Conservation (phyloP, 2,888 invertebrate genomes). For the Tipula vernalis region DNA sequence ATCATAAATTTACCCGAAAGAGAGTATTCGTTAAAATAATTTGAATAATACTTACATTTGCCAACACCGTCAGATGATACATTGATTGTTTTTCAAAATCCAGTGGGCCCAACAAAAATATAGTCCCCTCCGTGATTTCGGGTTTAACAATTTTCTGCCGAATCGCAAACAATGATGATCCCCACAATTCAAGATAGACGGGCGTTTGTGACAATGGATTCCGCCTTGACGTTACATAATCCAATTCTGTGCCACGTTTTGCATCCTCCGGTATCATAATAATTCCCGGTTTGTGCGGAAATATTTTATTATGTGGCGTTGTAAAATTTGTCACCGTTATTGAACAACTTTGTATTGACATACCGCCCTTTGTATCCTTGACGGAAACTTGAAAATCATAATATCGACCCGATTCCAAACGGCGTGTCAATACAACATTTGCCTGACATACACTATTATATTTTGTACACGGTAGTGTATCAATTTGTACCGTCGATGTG, state of each 20-base stretch:
- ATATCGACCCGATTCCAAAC: constrained; percentile 67
- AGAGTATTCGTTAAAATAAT: not conserved
- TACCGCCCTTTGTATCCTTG: constrained; percentile 64
- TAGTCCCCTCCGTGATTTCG: constrained; percentile 66
- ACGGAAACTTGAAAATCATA: constrained; percentile 68
- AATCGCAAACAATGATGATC: constrained; percentile 63
- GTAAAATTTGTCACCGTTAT: constrained; percentile 75
- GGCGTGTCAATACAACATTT: constrained; percentile 64
- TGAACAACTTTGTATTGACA: constrained; percentile 61
- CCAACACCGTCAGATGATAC: constrained; percentile 74
- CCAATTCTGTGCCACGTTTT: constrained; percentile 67
- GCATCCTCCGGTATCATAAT: constrained; percentile 66
- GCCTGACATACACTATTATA: constrained; percentile 84
- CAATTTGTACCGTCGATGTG: constrained; percentile 62
- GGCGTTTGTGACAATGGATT: constrained; percentile 66
- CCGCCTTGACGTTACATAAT: constrained; percentile 68
- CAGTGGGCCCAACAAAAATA: constrained; percentile 61
- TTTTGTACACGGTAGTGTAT: constrained; percentile 70
- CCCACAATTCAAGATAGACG: constrained; percentile 73
- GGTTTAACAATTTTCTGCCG: constrained; percentile 61
- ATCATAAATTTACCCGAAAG: not conserved
- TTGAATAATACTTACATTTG: constrained; percentile 54
- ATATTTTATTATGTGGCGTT: constrained; percentile 69
- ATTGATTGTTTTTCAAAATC: constrained; percentile 84
- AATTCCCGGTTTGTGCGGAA: constrained; percentile 66